phyloP scores from a whole-genome alignment of 1,140 invertebrate genomes.

The Lordiphosa stackelbergi region DNA sequence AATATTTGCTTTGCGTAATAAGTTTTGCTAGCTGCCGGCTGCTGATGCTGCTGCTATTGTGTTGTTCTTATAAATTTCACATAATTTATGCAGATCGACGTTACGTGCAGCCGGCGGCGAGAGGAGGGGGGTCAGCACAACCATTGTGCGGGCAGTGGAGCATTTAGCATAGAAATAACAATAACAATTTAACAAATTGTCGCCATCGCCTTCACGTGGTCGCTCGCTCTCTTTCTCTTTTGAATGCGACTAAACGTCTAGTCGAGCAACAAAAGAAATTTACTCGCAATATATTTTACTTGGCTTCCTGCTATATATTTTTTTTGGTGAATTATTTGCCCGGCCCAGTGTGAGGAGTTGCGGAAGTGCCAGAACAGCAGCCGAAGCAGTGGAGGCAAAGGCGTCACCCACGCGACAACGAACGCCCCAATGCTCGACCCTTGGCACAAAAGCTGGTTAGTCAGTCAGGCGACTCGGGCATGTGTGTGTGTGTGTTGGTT shows the following conservation, averaged over 20 bases:
- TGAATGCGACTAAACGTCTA: slow-evolving; percentile 52
- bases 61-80: slow-evolving; percentile 69
- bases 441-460: slow-evolving; percentile 72
- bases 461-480: slow-evolving; percentile 45
- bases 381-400: slow-evolving; percentile 12
- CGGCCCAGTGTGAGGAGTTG: slow-evolving; percentile 18
- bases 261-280: slow-evolving; percentile 66
- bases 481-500: slow-evolving; percentile 13
- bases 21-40: slow-evolving; percentile 53
- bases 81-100: slow-evolving; percentile 75
- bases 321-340: slow-evolving; percentile 21
- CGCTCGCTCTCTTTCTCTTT: slow-evolving; percentile 5
- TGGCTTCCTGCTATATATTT: slow-evolving; percentile 60
- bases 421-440: slow-evolving; percentile 63
- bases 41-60: slow-evolving; percentile 23
- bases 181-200: slow-evolving; percentile 76
- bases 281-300: slow-evolving; percentile 67
- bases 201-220: slow-evolving; percentile 40
- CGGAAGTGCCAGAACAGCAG: slow-evolving; percentile 59
- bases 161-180: slow-evolving; percentile 76
- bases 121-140: not conserved
- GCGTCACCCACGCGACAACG: slow-evolving; percentile 53
- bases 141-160: slow-evolving; percentile 64
- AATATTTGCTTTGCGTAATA: slow-evolving; percentile 70
- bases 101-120: slow-evolving; percentile 61